These are phyloP conservation scores for Hirtodrosophila alboralis DNA, from an alignment of 2,888 invertebrate species.

Conservation along the genomic window DNA sequence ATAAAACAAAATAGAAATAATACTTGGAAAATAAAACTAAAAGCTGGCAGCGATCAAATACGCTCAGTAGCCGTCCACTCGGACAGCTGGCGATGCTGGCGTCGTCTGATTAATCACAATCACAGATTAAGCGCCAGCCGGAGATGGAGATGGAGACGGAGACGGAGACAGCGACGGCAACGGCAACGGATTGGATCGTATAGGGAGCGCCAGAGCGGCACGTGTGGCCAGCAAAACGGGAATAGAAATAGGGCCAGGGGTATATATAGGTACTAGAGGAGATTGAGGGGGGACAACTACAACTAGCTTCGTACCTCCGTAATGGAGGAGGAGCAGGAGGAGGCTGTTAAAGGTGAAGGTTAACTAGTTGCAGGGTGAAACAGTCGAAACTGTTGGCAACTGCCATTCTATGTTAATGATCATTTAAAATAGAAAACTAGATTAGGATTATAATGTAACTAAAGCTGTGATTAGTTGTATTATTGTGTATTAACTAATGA, in stretches of 20 bases:
- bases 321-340: conserved; percentile 3
- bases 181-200: conserved; percentile 11
- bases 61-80: conserved; percentile 63
- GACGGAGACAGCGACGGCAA: conserved; percentile 24
- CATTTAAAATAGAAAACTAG: conserved; percentile 27
- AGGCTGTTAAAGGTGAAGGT: conserved; percentile 48
- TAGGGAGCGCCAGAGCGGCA: conserved; percentile 50
- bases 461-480: too few relatives aligned
- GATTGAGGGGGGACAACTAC: conserved; percentile 6
- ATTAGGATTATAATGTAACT: conserved; percentile 10
- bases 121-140: conserved; percentile 75
- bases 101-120: conserved; percentile 74
- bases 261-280: background rate
- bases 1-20: conserved; percentile 23
- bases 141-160: conserved; percentile 25
- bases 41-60: conserved; percentile 62
- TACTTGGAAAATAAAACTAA: conserved; percentile 42
- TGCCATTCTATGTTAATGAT: conserved; percentile 32
- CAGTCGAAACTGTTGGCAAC: conserved; percentile 26
- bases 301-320: background rate
- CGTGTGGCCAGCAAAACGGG: conserved; percentile 36
- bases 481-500: too few relatives aligned
- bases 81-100: conserved; percentile 62
- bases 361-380: conserved; percentile 49
- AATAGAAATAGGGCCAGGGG: background rate